Percentiles rank a stretch among this genome's conserved stretches.
phyloP scores from a whole-genome alignment of 2,888 invertebrate species.

The Dynastes maya region DNA sequence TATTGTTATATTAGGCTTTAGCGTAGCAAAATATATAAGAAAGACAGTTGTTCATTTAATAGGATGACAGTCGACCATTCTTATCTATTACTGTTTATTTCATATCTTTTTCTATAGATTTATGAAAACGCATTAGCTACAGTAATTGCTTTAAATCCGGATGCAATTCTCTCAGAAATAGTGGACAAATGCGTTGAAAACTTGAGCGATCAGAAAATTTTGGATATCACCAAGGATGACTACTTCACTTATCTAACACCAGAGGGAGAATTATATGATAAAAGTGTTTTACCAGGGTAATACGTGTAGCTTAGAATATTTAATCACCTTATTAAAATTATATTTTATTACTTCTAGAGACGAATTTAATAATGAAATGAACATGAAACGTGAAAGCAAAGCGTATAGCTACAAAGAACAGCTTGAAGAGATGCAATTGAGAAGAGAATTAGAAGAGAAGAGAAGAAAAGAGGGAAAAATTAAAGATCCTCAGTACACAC shows the following conservation, averaged over 20 bases:
- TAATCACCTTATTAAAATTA: constrained; percentile 17
- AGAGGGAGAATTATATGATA: constrained; percentile 93
- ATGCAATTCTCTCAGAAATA: constrained; percentile 78
- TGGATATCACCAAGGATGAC: constrained; percentile 84
- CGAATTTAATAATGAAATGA: constrained; percentile 75
- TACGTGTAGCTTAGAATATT: constrained; percentile 46
- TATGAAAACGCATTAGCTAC: constrained; percentile 83
- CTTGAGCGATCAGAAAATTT: constrained; percentile 78
- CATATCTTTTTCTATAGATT: constrained; percentile 65
- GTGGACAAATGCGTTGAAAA: constrained; percentile 75
- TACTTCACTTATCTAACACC: constrained; percentile 88
- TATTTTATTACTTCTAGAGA: constrained; percentile 64
- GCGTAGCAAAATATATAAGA: no score
- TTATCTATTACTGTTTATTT: constrained; percentile 25
- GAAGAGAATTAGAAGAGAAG: constrained; percentile 94
- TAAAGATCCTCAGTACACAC: constrained; percentile 81
- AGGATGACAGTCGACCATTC: no score
- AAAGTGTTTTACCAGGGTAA: constrained; percentile 81
- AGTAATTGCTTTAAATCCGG: constrained; percentile 78
- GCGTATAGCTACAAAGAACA: constrained; percentile 98
- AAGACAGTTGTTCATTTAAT: no score
- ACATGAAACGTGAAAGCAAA: constrained; percentile 96
- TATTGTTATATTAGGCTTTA: no score
- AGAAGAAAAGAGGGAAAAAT: constrained; percentile 84
- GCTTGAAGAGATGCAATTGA: constrained; percentile 92